Evolutionary conservation across 1,140 invertebrate species (phyloP), one percentile per base, ranked within the genome.

Genomic region (Neocloeon triangulifer): DNA sequence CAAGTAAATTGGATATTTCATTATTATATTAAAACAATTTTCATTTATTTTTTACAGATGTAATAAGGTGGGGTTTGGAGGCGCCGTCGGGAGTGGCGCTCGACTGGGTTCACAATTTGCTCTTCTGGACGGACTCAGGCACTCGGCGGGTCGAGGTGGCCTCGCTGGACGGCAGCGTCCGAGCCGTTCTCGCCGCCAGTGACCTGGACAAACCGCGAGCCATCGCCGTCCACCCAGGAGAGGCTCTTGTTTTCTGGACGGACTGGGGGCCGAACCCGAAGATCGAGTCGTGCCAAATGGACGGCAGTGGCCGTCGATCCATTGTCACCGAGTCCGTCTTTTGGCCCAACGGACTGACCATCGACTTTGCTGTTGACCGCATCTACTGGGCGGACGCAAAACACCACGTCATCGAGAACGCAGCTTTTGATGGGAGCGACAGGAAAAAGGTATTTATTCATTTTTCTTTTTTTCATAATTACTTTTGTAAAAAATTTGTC

Each of bases 301-400:
- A 86, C 48, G 82, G 82, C 0, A 63, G 56, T 2, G 65, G 69
- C 38, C 57, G 82, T 25, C 62, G 62, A 38, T 66, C 69, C 21
- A 61, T 82, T 7, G 63, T 78, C 19, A 64, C 63, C 2, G 66
- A 77, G 38, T 65, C 68, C 2, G 67, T 81, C 17, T 76, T 73
- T 30, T 85, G 84, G 75, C 84, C 84, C 0, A 89, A 89, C 43
- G 81, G 82, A 15, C 53, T 91, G 16, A 73, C 78, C 0, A 65
- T 89, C 8, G 84, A 91, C 45, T 84, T 82, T 44, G 72, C 72
- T 10, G 69, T 63, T 0, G 66, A 72, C 31, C 64, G 72, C 34
- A 63, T 91, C 19, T 91, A 79, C 43, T 88, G 84, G 81, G 78
- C 76, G 0, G 84, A 91, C 50, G 81, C 80, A 1, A 79, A 86